Evolutionary conservation across 2,888 invertebrate genomes (phyloP).

Genomic region (Eutolmus rufibarbis): DNA sequence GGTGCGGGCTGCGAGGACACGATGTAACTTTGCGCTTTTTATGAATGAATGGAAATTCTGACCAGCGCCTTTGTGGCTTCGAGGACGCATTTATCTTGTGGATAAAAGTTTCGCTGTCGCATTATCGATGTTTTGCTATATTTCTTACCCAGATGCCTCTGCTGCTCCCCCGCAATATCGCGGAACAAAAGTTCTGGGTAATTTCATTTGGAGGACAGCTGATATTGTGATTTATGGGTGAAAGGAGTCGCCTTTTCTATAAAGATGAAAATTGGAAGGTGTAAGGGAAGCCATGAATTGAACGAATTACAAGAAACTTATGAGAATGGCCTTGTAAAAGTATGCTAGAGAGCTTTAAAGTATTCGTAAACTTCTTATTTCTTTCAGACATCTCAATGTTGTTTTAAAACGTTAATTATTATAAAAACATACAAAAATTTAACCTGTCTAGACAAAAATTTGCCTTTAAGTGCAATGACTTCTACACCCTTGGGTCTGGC

Average conservation of each 20-base stretch:
- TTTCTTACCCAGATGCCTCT: not conserved
- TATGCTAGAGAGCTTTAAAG: not conserved
- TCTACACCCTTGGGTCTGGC: too few species aligned
- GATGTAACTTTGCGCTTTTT: slow-evolving; percentile 20
- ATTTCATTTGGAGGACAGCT: slow-evolving; percentile 31
- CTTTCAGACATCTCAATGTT: not conserved
- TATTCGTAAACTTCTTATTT: not conserved
- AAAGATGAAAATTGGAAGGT: not conserved
- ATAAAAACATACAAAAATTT: too few species aligned
- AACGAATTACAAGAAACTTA: not conserved
- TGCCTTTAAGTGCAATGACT: too few species aligned
- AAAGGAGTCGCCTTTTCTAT: not conserved
- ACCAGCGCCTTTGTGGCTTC: slow-evolving; percentile 23
- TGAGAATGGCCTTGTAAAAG: not conserved
- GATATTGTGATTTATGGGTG: slow-evolving; percentile 35
- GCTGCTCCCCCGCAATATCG: not conserved
- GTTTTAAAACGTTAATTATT: not conserved
- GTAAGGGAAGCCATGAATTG: not conserved
- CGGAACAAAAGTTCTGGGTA: slow-evolving; percentile 27
- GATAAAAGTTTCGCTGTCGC: slow-evolving; percentile 28
- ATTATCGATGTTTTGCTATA: slow-evolving; percentile 21
- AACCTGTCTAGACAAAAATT: too few species aligned
- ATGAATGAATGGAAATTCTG: slow-evolving; percentile 28
- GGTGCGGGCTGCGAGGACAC: not conserved
- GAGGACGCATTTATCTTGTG: slow-evolving; percentile 29